A percentile compares a stretch with the other conserved stretches of the same genome.
phyloP scores from a whole-genome alignment of 1,140 invertebrate genomes.

The Apis laboriosa region DNA sequence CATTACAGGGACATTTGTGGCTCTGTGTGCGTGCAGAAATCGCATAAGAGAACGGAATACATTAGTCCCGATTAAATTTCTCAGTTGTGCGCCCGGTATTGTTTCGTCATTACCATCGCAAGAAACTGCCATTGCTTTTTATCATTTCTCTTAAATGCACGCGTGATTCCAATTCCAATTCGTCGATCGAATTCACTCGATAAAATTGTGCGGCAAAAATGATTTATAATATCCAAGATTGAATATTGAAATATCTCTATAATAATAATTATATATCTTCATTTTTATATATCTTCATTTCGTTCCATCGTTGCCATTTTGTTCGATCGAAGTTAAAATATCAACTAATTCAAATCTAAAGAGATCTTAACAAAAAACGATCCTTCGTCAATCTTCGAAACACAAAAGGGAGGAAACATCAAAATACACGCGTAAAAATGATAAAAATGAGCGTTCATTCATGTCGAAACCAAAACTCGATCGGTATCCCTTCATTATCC shows the following conservation, averaged over 20 bases:
- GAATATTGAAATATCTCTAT: too few species aligned
- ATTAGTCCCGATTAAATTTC: slow-evolving; percentile 71
- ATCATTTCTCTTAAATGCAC: not conserved
- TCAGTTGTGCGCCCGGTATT: slow-evolving; percentile 23
- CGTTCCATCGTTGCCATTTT: too few species aligned
- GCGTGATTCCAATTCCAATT: not conserved
- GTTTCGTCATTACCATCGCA: not conserved
- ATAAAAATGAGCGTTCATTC: not conserved
- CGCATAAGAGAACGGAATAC: slow-evolving; percentile 70
- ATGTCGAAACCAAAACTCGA: not conserved
- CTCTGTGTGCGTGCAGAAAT: slow-evolving; percentile 45
- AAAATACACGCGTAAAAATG: too few species aligned
- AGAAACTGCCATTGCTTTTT: not conserved
- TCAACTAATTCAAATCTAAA: too few species aligned
- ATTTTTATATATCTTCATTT: too few species aligned
- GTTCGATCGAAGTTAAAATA: too few species aligned
- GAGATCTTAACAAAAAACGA: too few species aligned
- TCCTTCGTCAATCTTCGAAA: too few species aligned
- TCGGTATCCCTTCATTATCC: slow-evolving; percentile 17
- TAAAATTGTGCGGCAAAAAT: too few species aligned
- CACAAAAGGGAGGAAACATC: too few species aligned
- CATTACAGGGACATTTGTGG: slow-evolving; percentile 60
- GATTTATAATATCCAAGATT: too few species aligned
- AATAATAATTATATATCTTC: too few species aligned
- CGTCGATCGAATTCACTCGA: not conserved